Percentiles rank a stretch among this genome's conserved stretches.
phyloP scores from a whole-genome alignment of 2,888 invertebrate genomes.

The Philopedon plagiatum region DNA sequence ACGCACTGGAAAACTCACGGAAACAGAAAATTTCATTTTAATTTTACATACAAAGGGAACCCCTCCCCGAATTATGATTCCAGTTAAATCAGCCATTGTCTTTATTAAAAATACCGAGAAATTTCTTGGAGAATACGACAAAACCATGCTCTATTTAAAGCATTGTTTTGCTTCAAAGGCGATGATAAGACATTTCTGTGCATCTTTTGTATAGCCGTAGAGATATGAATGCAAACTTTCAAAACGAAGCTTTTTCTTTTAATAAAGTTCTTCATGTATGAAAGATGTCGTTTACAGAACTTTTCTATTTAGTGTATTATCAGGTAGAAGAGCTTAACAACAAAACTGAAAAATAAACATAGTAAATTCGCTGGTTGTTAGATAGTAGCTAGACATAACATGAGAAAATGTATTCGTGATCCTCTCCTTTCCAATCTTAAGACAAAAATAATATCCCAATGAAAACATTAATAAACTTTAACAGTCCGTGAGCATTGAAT shows the following conservation, averaged over 20 bases:
- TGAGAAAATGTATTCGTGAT: too few relatives aligned
- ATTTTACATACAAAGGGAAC: slow-evolving; percentile 4
- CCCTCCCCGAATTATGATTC: slow-evolving; percentile 31
- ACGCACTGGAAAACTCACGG: background rate
- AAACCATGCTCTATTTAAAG: slow-evolving; percentile 33
- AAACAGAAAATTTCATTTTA: slow-evolving; percentile 13
- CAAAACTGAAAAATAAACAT: too few relatives aligned
- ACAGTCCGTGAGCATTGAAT: too few relatives aligned
- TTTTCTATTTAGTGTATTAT: too few relatives aligned
- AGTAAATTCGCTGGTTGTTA: too few relatives aligned
- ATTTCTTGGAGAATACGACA: slow-evolving; percentile 35
- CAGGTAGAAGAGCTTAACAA: too few relatives aligned
- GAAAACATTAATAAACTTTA: too few relatives aligned
- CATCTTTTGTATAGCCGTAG: slow-evolving; percentile 34
- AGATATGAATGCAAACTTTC: slow-evolving; percentile 36
- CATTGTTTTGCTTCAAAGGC: slow-evolving; percentile 45
- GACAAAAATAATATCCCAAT: too few relatives aligned
- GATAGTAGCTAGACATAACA: too few relatives aligned
- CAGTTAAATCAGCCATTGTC: slow-evolving; percentile 35
- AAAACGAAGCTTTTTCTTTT: slow-evolving; percentile 32
- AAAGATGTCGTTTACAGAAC: slow-evolving; percentile 31
- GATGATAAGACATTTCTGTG: slow-evolving; percentile 44
- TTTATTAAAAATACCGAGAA: slow-evolving; percentile 48
- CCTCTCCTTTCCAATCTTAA: too few relatives aligned
- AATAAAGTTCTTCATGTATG: slow-evolving; percentile 20